Conservation (phyloP, 1,140 invertebrate species). For the Cherax destructor region DNA sequence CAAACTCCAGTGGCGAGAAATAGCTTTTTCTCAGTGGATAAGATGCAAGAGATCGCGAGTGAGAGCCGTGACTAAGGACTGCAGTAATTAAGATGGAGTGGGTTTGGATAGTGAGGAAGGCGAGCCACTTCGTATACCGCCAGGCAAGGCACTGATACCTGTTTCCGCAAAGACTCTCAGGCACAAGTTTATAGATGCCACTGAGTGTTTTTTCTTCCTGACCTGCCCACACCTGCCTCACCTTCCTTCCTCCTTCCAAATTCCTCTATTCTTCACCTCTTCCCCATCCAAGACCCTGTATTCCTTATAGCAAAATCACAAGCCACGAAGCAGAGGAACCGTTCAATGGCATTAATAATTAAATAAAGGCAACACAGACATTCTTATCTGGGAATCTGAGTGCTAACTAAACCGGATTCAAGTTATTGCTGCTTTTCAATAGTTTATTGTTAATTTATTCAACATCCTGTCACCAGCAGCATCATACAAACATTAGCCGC, state of each 20-base stretch:
- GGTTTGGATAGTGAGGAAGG: not conserved
- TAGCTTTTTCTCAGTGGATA: no score
- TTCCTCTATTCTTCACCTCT: not conserved
- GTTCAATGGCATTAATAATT: no score
- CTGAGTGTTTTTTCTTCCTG: not conserved
- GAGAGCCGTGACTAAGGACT: no score
- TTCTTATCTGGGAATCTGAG: not conserved
- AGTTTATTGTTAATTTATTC: not conserved
- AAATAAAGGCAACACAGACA: not conserved
- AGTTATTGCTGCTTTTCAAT: no score
- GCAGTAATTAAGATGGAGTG: no score
- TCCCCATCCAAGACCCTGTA: not conserved
- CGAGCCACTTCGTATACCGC: not conserved
- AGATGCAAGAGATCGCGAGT: no score
- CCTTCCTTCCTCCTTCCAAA: no score
- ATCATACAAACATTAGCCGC: no score
- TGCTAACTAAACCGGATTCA: not conserved
- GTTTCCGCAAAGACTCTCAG: not conserved
- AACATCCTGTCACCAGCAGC: not conserved
- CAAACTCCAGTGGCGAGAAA: no score
- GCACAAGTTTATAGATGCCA: not conserved
- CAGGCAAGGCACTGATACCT: slow-evolving; percentile 27
- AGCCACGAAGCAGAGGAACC: not conserved
- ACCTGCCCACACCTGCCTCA: no score
- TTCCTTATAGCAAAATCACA: no score